phyloP scores from a whole-genome alignment of 2,113 vertebrate species.

The Pungitius pungitius region DNA sequence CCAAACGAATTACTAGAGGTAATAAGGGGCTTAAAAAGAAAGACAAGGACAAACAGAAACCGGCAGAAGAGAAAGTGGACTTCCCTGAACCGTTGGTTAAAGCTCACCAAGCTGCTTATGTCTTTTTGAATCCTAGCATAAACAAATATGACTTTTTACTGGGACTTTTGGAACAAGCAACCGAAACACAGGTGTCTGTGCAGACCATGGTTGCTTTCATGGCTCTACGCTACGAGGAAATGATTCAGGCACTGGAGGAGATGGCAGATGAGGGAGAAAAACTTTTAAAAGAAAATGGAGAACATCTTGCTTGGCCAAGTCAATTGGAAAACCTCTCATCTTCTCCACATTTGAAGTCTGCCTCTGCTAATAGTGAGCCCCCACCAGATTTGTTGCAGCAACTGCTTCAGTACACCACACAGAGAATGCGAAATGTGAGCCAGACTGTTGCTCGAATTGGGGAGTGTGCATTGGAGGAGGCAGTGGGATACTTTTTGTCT shows the following conservation, averaged over 20 bases:
- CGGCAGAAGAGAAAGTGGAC: slow-evolving; percentile 85
- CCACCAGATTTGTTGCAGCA: slow-evolving; percentile 92
- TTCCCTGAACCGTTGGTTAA: slow-evolving; percentile 91
- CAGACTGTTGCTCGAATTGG: slow-evolving; percentile 82
- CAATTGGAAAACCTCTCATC: slow-evolving; percentile 72
- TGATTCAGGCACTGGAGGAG: slow-evolving; percentile 86
- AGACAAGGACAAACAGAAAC: slow-evolving; percentile 70
- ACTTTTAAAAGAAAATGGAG: slow-evolving; percentile 85
- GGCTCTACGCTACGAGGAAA: slow-evolving; percentile 85
- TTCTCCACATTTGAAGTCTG: slow-evolving; percentile 54
- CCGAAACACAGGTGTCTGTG: slow-evolving; percentile 87
- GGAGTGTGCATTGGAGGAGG: slow-evolving; percentile 84
- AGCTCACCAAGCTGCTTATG: slow-evolving; percentile 89
- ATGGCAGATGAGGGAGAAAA: slow-evolving; percentile 86
- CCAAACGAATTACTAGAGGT: slow-evolving; percentile 73
- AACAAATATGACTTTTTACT: slow-evolving; percentile 89
- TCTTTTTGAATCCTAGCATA: slow-evolving; percentile 90
- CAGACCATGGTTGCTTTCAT: slow-evolving; percentile 91
- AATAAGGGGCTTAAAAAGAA: slow-evolving; percentile 77
- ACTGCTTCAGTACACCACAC: slow-evolving; percentile 91
- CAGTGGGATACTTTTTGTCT: slow-evolving; percentile 84
- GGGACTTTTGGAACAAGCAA: slow-evolving; percentile 83
- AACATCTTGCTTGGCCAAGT: slow-evolving; percentile 86
- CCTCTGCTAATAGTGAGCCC: slow-evolving; percentile 65
- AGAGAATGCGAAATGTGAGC: slow-evolving; percentile 86